These are phyloP conservation scores for Aulostomus chinensis DNA, from an alignment of 2,797 vertebrate species.

Conservation along the genomic window DNA sequence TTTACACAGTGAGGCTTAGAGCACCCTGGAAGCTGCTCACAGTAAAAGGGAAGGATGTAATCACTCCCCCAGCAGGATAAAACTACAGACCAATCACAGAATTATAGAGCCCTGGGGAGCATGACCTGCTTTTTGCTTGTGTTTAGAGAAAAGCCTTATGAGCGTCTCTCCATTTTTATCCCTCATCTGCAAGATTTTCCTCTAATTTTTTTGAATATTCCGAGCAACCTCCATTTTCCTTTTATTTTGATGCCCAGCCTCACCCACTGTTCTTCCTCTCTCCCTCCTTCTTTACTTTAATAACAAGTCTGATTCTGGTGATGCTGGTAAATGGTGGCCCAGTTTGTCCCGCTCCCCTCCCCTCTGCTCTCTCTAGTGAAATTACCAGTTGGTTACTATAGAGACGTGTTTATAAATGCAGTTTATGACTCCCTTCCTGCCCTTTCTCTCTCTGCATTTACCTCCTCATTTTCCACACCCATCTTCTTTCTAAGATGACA, in stretches of 20 bases:
- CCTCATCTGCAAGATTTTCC: constrained; percentile 13
- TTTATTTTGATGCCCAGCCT: constrained; percentile 18
- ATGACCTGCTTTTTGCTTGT: constrained; percentile 44
- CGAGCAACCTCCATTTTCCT: constrained; percentile 14
- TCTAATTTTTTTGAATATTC: constrained; percentile 11
- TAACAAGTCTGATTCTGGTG: constrained; percentile 54
- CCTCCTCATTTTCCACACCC: constrained; percentile 54
- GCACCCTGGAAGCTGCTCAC: constrained; percentile 45
- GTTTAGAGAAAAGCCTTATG: constrained; percentile 21
- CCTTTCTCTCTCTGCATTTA: constrained; percentile 61
- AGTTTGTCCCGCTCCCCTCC: constrained; percentile 49
- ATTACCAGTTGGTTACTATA: constrained; percentile 83
- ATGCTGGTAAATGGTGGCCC: constrained; percentile 71
- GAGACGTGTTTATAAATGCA: constrained; percentile 82
- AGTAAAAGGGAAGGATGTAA: constrained; percentile 54
- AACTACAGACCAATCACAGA: constrained; percentile 65
- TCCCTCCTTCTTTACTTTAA: constrained; percentile 41
- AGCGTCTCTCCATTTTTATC: not conserved
- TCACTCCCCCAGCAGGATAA: constrained; percentile 53
- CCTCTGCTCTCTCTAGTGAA: constrained; percentile 58
- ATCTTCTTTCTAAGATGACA: constrained; percentile 29
- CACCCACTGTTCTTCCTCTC: constrained; percentile 1
- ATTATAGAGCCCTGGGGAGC: constrained; percentile 53
- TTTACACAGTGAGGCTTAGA: constrained; percentile 65
- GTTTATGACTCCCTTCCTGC: constrained; percentile 75